These are phyloP conservation scores for Rhagonycha lutea DNA, from an alignment of 2,888 invertebrate species.

Conservation along the genomic window DNA sequence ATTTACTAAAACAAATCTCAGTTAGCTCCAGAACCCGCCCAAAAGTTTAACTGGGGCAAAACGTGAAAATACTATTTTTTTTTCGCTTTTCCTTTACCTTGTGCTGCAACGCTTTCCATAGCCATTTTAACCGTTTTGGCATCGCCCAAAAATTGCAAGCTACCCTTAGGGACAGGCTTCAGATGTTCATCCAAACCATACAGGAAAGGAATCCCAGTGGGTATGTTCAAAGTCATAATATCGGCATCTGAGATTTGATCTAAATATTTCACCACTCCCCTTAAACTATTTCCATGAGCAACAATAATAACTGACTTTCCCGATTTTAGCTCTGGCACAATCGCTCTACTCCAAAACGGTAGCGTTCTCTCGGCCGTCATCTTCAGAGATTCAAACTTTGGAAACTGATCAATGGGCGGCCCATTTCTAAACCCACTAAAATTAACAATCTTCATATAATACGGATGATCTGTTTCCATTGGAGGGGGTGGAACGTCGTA, in stretches of 20 bases:
- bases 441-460: slow-evolving; percentile 74
- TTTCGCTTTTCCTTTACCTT: slow-evolving; percentile 65
- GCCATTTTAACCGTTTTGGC: slow-evolving; percentile 65
- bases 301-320: slow-evolving; percentile 81
- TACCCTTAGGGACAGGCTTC: slow-evolving; percentile 62
- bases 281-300: slow-evolving; percentile 84
- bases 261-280: slow-evolving; percentile 85
- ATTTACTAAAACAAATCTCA: no score
- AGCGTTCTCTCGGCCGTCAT: slow-evolving; percentile 79
- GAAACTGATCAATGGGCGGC: slow-evolving; percentile 73
- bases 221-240: slow-evolving; percentile 65
- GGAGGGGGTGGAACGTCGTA: slow-evolving; percentile 82
- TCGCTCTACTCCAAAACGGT: slow-evolving; percentile 84
- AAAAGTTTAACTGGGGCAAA: neutral
- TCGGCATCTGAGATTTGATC: slow-evolving; percentile 66
- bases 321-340: slow-evolving; percentile 78
- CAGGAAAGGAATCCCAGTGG: slow-evolving; percentile 68
- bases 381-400: slow-evolving; percentile 81
- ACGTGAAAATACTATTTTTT: neutral
- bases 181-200: slow-evolving; percentile 62
- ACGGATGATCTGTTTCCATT: slow-evolving; percentile 76
- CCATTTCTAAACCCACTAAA: slow-evolving; percentile 77
- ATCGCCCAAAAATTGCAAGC: slow-evolving; percentile 66
- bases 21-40: no score
- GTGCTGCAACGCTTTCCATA: slow-evolving; percentile 64